Conservation (phyloP, 2,113 vertebrate genomes). For the Antechinus flavipes region DNA sequence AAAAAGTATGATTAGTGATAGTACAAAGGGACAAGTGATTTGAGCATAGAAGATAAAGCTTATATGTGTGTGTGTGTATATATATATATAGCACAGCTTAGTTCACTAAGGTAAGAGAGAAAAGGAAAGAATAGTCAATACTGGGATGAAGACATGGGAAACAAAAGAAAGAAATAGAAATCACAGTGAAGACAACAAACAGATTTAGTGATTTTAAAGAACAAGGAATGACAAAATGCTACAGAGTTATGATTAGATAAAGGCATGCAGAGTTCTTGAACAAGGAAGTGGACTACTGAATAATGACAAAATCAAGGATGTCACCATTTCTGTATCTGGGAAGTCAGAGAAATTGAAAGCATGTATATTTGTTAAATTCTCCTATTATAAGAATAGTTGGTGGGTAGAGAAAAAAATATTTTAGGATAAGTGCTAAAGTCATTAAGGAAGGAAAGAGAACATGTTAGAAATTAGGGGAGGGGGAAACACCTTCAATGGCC, state of each 20-base stretch:
- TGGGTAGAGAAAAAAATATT: no score
- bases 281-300: background rate
- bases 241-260: background rate
- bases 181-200: background rate
- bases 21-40: background rate
- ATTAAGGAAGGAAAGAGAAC: background rate
- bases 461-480: no score
- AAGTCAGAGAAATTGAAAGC: no score
- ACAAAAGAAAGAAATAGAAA: background rate
- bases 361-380: no score
- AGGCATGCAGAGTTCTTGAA: no score
- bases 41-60: background rate
- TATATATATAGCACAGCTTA: no score
- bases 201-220: background rate
- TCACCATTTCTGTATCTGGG: no score
- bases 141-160: background rate
- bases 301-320: no score
- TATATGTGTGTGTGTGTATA: no score
- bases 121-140: background rate
- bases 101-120: background rate
- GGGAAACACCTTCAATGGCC: no score
- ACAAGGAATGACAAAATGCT: background rate
- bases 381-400: no score
- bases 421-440: no score
- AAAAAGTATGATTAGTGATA: background rate